These are phyloP conservation scores for Pseudomyrmex cubaensis DNA, from an alignment of 1,140 invertebrate genomes.

Conservation along the genomic window DNA sequence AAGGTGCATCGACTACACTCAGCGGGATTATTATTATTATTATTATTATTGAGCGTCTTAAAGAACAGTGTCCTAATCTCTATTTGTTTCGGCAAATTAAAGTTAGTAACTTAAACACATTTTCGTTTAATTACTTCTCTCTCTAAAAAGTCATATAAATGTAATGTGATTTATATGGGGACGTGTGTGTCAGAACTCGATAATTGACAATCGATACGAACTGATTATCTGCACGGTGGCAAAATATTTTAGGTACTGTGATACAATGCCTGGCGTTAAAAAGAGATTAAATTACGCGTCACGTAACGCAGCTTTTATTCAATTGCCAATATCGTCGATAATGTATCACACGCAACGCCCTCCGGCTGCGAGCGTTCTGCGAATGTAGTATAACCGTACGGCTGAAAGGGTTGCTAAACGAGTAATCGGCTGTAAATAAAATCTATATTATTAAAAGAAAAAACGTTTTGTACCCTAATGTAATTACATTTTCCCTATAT, in stretches of 20 bases:
- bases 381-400: conserved; percentile 45
- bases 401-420: conserved; percentile 53
- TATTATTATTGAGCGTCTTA: no score
- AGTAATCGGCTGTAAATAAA: conserved; percentile 57
- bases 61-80: no score
- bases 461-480: conserved; percentile 41
- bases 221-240: neutral
- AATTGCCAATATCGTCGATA: conserved; percentile 58
- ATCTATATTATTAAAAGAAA: conserved; percentile 61
- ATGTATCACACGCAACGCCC: conserved; percentile 44
- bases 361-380: conserved; percentile 28
- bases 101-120: no score
- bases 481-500: conserved; percentile 8
- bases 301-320: conserved; percentile 54
- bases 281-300: conserved; percentile 51
- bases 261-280: neutral
- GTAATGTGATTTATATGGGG: no score
- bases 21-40: neutral
- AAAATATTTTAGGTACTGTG: conserved; percentile 20
- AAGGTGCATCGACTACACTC: conserved; percentile 39
- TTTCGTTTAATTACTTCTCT: no score
- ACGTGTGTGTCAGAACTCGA: no score
- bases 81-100: neutral
- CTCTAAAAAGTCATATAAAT: no score
- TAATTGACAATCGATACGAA: no score